Conservation (phyloP, 2,113 vertebrate species). For the Athene noctua region DNA sequence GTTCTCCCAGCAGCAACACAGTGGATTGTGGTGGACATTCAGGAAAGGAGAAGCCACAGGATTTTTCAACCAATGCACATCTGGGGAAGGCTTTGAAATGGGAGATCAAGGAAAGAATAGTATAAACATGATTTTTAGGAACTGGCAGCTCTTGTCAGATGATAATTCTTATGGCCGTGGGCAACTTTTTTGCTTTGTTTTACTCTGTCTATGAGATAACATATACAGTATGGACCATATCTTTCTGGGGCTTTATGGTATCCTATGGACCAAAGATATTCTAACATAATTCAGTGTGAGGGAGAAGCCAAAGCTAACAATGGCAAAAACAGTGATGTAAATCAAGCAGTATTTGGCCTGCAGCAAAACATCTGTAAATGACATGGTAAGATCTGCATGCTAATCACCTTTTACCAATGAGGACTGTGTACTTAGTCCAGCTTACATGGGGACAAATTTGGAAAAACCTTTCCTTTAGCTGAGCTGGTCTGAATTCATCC, state of each 20-base stretch:
- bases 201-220: neutral
- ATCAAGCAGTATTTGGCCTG: neutral
- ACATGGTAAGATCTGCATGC: neutral
- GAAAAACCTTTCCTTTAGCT: neutral
- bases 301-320: neutral
- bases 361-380: slow-evolving; percentile 18
- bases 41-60: neutral
- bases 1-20: neutral
- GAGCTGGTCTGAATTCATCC: neutral
- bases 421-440: neutral
- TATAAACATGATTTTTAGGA: neutral
- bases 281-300: neutral
- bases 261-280: neutral
- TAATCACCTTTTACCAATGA: neutral
- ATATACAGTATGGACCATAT: neutral
- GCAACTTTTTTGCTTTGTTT: neutral
- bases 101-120: neutral
- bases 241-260: neutral
- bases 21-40: neutral
- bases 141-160: neutral
- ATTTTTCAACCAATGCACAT: neutral
- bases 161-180: neutral
- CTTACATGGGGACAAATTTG: neutral
- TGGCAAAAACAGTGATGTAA: neutral
- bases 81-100: slow-evolving; percentile 11